Evolutionary conservation across 1,140 invertebrate genomes (phyloP).

Genomic region (Mya arenaria): DNA sequence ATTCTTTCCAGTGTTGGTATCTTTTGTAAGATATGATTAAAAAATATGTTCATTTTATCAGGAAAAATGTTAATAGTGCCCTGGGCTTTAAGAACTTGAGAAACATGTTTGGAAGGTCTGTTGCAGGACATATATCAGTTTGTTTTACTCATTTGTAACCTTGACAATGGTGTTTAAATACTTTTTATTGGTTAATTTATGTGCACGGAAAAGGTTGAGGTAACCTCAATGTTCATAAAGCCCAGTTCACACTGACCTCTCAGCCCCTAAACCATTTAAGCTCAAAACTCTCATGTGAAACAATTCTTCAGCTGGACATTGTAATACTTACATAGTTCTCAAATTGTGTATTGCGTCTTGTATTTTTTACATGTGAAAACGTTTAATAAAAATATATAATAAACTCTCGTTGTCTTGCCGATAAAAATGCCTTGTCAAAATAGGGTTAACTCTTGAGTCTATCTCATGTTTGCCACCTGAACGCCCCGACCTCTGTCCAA

Average conservation of each 20-base stretch:
- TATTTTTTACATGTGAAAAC: slow-evolving; percentile 52
- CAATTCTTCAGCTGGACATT: slow-evolving; percentile 33
- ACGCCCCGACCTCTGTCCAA: not conserved
- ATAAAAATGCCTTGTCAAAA: not conserved
- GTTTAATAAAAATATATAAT: slow-evolving; percentile 37
- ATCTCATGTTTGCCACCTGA: not conserved
- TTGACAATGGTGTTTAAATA: not conserved
- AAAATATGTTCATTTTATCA: too few relatives aligned
- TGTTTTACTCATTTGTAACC: not conserved
- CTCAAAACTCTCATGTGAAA: not conserved
- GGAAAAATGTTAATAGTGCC: too few relatives aligned
- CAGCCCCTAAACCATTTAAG: not conserved
- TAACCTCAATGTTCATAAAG: not conserved
- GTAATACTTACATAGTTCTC: slow-evolving; percentile 50
- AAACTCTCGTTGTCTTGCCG: not conserved
- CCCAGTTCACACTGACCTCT: not conserved
- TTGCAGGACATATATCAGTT: not conserved
- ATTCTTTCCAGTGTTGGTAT: too few relatives aligned
- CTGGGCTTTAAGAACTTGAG: too few relatives aligned
- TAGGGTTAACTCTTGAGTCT: too few relatives aligned
- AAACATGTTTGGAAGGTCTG: too few relatives aligned
- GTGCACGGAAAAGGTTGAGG: not conserved
- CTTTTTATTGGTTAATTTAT: not conserved
- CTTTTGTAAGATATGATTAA: too few relatives aligned
- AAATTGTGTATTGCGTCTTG: slow-evolving; percentile 45